Conservation (phyloP, 2,888 invertebrate genomes). For the Scaeva pyrastri region DNA sequence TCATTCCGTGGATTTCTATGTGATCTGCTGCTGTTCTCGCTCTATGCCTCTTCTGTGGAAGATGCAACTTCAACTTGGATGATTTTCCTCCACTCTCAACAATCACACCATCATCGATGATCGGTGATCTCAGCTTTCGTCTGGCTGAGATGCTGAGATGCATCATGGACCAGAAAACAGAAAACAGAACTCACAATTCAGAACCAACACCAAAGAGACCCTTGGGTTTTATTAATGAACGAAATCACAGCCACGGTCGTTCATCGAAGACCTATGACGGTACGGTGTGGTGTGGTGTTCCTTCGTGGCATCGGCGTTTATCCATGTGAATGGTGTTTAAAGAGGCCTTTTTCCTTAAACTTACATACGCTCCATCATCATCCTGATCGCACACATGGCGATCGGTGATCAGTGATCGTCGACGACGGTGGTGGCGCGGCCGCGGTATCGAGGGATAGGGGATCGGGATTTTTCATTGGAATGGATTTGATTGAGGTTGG, state of each 20-base stretch:
- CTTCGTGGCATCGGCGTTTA: slow-evolving; percentile 61
- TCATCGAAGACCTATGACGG: slow-evolving; percentile 66
- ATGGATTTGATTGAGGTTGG: slow-evolving; percentile 75
- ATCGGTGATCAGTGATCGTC: background rate
- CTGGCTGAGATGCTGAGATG: slow-evolving; percentile 13
- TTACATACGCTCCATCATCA: slow-evolving; percentile 19
- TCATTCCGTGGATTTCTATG: slow-evolving; percentile 42
- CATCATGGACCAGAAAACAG: slow-evolving; percentile 11
- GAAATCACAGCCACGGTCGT: slow-evolving; percentile 72
- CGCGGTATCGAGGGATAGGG: slow-evolving; percentile 6
- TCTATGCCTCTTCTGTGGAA: slow-evolving; percentile 9
- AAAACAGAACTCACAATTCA: background rate
- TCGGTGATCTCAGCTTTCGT: slow-evolving; percentile 42
- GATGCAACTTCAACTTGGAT: slow-evolving; percentile 22
- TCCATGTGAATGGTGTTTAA: slow-evolving; percentile 72
- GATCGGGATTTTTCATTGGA: slow-evolving; percentile 62
- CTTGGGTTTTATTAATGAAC: slow-evolving; percentile 76
- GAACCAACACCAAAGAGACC: slow-evolving; percentile 33
- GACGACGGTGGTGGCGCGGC: background rate
- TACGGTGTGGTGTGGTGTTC: too few relatives aligned
- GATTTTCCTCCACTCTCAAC: background rate
- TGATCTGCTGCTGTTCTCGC: slow-evolving; percentile 36
- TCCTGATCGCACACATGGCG: slow-evolving; percentile 31
- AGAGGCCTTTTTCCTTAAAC: slow-evolving; percentile 35
- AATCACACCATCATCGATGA: slow-evolving; percentile 38